Conservation (phyloP, 2,888 invertebrate genomes). For the Ectemnius continuus region DNA sequence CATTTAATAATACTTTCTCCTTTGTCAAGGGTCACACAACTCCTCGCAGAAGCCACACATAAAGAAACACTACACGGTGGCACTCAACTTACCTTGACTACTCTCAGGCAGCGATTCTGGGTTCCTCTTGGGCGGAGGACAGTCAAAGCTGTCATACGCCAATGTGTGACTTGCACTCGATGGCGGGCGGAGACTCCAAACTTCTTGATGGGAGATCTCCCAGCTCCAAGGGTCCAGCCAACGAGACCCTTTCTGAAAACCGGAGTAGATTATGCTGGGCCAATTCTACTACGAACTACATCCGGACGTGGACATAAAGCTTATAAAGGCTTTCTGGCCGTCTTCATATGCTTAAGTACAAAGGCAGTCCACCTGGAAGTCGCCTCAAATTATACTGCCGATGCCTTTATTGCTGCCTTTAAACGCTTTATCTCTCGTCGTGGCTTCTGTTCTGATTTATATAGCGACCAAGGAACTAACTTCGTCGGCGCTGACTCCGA, state of each 20-base stretch:
- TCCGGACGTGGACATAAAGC: not conserved
- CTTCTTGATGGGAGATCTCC: not conserved
- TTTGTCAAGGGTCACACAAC: no score
- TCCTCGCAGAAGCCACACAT: no score
- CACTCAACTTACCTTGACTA: not conserved
- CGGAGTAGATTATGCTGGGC: no score
- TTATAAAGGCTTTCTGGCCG: not conserved
- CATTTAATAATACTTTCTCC: no score
- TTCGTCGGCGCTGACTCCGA: no score
- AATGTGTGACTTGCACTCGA: not conserved
- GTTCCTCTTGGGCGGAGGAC: not conserved
- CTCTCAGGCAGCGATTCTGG: not conserved
- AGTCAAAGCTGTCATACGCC: not conserved
- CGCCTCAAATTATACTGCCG: no score
- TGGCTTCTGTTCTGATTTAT: not conserved
- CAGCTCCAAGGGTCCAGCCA: no score
- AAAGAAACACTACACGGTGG: not conserved
- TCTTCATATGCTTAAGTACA: constrained; percentile 1
- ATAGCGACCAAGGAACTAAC: no score
- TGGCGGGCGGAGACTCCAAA: no score
- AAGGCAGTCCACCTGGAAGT: not conserved
- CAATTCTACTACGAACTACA: not conserved
- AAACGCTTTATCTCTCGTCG: not conserved
- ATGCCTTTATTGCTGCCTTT: no score
- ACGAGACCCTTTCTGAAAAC: no score